These are phyloP conservation scores for Carpatolechia fugitivella DNA, from an alignment of 2,888 invertebrate species.

Conservation along the genomic window DNA sequence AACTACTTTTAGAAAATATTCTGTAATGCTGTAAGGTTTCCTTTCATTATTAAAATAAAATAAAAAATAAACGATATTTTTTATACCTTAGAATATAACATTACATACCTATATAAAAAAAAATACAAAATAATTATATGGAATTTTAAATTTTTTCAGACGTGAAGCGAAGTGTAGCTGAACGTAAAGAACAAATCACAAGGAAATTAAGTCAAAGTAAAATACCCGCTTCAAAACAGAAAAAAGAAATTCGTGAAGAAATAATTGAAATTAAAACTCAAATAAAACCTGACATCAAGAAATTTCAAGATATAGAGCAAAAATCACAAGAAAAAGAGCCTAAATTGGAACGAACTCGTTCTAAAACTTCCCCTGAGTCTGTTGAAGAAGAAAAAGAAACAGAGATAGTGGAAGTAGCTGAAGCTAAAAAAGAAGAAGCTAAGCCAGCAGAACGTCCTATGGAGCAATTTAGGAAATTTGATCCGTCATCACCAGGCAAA, in stretches of 20 bases:
- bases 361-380: constrained; percentile 63
- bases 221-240: constrained; percentile 85
- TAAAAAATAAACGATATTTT: too few relatives aligned
- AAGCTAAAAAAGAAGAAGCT: constrained; percentile 51
- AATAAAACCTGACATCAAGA: constrained; percentile 78
- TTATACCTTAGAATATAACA: too few relatives aligned
- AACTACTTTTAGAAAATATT: too few relatives aligned
- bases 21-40: too few relatives aligned
- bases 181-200: constrained; percentile 86
- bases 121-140: too few relatives aligned
- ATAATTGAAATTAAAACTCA: constrained; percentile 85
- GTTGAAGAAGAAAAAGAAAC: constrained; percentile 52
- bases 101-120: too few relatives aligned
- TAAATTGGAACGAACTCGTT: constrained; percentile 58
- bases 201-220: constrained; percentile 85
- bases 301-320: constrained; percentile 74
- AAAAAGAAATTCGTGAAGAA: constrained; percentile 86
- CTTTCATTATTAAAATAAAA: too few relatives aligned
- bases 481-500: constrained; percentile 69
- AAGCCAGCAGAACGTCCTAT: constrained; percentile 54
- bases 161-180: constrained; percentile 85
- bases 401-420: constrained; percentile 38
- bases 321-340: constrained; percentile 66
- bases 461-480: constrained; percentile 68
- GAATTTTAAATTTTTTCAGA: constrained; percentile 46